Percentiles rank a stretch among this genome's conserved stretches.
Conservation (phyloP, 1,140 invertebrate genomes). For the Cherax destructor region DNA sequence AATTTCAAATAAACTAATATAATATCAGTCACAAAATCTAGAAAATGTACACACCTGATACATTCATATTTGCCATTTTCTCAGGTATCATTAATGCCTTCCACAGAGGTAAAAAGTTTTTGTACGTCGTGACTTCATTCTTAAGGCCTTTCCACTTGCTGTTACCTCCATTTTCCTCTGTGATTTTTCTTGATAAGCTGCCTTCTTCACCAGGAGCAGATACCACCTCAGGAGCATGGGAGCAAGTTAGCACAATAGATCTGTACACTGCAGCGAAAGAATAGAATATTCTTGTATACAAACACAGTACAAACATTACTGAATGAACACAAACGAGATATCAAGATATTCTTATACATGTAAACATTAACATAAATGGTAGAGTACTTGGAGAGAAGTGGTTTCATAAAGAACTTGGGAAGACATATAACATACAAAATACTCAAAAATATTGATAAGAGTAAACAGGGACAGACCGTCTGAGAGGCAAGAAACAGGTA, state of each 20-base stretch:
- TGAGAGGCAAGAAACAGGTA: no score
- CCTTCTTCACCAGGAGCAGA: neutral
- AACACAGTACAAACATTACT: no score
- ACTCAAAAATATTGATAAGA: no score
- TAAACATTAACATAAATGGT: no score
- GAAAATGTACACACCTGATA: slow-evolving; percentile 36
- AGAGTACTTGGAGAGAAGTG: no score
- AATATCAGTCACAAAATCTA: neutral
- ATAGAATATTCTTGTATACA: neutral
- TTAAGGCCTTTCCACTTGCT: slow-evolving; percentile 61
- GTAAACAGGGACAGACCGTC: no score
- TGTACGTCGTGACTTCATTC: slow-evolving; percentile 55
- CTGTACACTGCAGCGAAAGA: slow-evolving; percentile 59
- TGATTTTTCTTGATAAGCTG: neutral
- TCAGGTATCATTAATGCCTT: slow-evolving; percentile 52
- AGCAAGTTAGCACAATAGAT: slow-evolving; percentile 66
- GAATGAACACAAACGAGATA: no score
- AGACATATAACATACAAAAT: no score
- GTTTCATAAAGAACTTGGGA: no score
- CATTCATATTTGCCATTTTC: slow-evolving; percentile 44
- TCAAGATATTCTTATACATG: no score
- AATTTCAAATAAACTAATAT: no score
- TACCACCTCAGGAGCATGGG: slow-evolving; percentile 50
- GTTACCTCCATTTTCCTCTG: neutral
- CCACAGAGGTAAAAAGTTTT: slow-evolving; percentile 67